Percentiles rank a stretch among this genome's conserved stretches.
These are phyloP conservation scores for Leptopilina boulardi DNA, from an alignment of 1,140 invertebrate species.

Conservation along the genomic window DNA sequence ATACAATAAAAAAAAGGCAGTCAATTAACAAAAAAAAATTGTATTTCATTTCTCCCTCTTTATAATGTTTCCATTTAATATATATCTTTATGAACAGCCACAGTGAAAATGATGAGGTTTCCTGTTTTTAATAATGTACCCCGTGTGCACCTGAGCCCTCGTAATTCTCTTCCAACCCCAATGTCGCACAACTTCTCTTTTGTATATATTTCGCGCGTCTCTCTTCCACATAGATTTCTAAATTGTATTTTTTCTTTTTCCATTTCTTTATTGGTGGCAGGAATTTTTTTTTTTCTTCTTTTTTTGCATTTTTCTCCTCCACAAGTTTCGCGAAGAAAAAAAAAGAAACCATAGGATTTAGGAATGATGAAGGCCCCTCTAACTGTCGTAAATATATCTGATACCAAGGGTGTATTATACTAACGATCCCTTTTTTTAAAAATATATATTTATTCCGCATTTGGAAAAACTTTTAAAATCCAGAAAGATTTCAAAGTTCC, in stretches of 20 bases:
- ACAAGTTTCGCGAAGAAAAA: slow-evolving; percentile 52
- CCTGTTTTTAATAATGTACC: slow-evolving; percentile 74
- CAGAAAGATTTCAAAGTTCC: slow-evolving; percentile 33
- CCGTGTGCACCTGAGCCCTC: slow-evolving; percentile 70
- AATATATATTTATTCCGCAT: background rate
- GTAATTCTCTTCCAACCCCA: slow-evolving; percentile 68
- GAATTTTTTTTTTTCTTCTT: slow-evolving; percentile 37
- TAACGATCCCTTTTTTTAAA: slow-evolving; percentile 34
- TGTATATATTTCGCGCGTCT: slow-evolving; percentile 46
- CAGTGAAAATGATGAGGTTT: slow-evolving; percentile 73
- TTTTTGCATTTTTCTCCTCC: slow-evolving; percentile 51
- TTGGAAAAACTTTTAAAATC: slow-evolving; percentile 34
- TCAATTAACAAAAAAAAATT: slow-evolving; percentile 38
- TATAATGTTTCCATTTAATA: slow-evolving; percentile 75
- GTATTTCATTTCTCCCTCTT: slow-evolving; percentile 28
- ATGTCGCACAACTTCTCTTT: slow-evolving; percentile 42
- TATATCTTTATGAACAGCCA: slow-evolving; percentile 71
- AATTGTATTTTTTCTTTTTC: background rate
- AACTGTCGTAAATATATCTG: slow-evolving; percentile 36
- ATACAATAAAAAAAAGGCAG: slow-evolving; percentile 58
- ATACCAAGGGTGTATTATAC: slow-evolving; percentile 28
- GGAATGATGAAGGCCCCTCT: background rate
- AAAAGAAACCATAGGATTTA: background rate
- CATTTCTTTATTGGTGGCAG: background rate
- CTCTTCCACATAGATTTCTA: slow-evolving; percentile 46